phyloP scores from a whole-genome alignment of 2,113 vertebrate genomes.

The Solenodon paradoxus region DNA sequence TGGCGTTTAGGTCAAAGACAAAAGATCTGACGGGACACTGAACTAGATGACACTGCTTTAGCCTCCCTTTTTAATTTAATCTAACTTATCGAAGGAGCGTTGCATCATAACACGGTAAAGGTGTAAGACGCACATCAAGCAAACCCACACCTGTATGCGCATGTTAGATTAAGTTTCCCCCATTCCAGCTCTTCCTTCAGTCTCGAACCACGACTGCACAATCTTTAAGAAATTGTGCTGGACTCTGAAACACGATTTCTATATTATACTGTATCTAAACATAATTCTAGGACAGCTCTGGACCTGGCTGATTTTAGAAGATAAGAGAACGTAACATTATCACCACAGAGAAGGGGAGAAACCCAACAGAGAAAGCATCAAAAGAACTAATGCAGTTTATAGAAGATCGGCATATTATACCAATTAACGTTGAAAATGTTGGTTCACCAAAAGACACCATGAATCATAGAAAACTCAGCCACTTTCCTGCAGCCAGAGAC shows the following conservation, averaged over 20 bases:
- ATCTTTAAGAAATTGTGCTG: background rate
- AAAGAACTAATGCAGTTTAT: background rate
- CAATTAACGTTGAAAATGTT: background rate
- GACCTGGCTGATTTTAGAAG: background rate
- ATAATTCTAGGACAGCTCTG: background rate
- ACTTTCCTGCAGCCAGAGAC: background rate
- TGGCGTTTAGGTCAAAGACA: too few relatives aligned
- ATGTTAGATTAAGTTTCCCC: too few relatives aligned
- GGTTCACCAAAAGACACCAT: background rate
- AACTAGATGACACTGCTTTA: too few relatives aligned
- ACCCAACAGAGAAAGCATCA: too few relatives aligned
- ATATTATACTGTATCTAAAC: background rate
- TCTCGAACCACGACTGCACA: too few relatives aligned
- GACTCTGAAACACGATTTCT: background rate
- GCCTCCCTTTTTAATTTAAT: too few relatives aligned
- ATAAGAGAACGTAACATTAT: background rate
- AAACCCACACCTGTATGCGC: too few relatives aligned
- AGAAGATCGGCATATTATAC: background rate
- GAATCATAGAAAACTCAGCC: background rate
- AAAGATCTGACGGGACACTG: too few relatives aligned
- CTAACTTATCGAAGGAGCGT: too few relatives aligned
- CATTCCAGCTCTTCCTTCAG: too few relatives aligned
- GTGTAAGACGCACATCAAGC: too few relatives aligned
- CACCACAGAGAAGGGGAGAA: background rate
- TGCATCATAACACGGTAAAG: too few relatives aligned